Evolutionary conservation across 2,888 invertebrate species (phyloP).

Genomic region (Drosophila anomelani): DNA sequence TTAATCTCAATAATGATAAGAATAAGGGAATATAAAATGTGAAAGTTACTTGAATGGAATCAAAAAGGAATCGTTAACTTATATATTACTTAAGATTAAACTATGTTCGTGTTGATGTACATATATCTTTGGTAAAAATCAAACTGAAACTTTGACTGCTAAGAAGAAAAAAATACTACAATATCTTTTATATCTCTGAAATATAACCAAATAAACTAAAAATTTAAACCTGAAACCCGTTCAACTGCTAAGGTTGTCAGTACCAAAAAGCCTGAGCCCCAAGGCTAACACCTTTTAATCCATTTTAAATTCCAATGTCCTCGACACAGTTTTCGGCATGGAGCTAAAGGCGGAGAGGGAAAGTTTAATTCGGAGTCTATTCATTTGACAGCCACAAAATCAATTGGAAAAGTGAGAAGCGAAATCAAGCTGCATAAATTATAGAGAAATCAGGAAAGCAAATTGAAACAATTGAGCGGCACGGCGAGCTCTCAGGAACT

Average conservation of each 20-base stretch:
- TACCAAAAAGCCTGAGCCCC: neutral
- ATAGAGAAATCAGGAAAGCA: slow-evolving; percentile 59
- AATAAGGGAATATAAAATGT: slow-evolving; percentile 1
- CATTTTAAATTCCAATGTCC: slow-evolving; percentile 56
- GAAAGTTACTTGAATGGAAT: neutral
- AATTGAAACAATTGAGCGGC: slow-evolving; percentile 72
- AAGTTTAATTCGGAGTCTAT: slow-evolving; percentile 14
- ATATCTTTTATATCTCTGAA: too few species aligned
- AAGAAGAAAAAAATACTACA: too few species aligned
- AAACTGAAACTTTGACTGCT: too few species aligned
- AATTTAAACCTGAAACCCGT: neutral
- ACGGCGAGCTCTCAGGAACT: slow-evolving; percentile 29
- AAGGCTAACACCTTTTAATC: slow-evolving; percentile 6
- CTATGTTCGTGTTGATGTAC: neutral
- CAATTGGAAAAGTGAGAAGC: slow-evolving; percentile 63
- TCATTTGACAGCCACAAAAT: slow-evolving; percentile 65
- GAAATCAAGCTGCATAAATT: slow-evolving; percentile 75
- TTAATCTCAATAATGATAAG: neutral
- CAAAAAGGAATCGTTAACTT: neutral
- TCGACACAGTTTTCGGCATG: slow-evolving; percentile 59
- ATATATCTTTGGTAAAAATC: too few species aligned
- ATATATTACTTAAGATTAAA: neutral
- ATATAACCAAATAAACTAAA: too few species aligned
- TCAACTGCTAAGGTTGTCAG: neutral
- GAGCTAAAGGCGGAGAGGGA: slow-evolving; percentile 6